phyloP scores from a whole-genome alignment of 2,113 vertebrate species.

The Strix uralensis region DNA sequence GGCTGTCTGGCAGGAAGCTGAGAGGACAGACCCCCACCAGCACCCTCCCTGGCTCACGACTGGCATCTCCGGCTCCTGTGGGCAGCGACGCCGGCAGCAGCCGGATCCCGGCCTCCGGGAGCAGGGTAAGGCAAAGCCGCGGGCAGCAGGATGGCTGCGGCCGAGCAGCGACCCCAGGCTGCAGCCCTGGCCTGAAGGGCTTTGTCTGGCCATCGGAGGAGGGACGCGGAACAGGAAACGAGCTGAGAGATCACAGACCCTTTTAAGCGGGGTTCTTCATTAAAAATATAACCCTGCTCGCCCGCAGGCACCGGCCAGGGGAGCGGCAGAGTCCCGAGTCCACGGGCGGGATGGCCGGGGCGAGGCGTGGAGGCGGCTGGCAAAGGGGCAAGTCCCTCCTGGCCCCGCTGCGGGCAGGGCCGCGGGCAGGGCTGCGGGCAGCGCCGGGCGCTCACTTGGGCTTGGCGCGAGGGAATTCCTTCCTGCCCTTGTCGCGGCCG shows the following conservation, averaged over 20 bases:
- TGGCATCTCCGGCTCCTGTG: too few relatives aligned
- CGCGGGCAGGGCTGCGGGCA: neutral
- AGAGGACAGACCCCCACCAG: too few relatives aligned
- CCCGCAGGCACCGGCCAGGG: rapidly evolving
- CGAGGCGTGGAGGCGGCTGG: rapidly evolving
- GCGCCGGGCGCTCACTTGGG: neutral
- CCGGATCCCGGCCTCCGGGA: too few relatives aligned
- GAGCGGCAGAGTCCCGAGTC: neutral
- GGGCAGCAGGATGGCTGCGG: rapidly evolving
- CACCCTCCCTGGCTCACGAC: too few relatives aligned
- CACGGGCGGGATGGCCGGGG: rapidly evolving
- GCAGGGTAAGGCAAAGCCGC: rapidly evolving
- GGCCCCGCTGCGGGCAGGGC: neutral
- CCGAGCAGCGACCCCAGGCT: rapidly evolving
- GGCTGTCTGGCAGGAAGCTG: too few relatives aligned
- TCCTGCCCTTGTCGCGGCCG: constrained; percentile 76
- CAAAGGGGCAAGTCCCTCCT: neutral
- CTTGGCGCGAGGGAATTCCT: constrained; percentile 76
- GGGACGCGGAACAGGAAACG: rapidly evolving
- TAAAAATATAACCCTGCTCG: neutral
- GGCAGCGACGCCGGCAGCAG: too few relatives aligned
- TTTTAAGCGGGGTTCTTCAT: neutral
- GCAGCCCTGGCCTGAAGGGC: neutral
- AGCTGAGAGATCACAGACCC: neutral
- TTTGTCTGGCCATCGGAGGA: neutral